Evolutionary conservation across 2,797 vertebrate species (phyloP).

Genomic region (Coendou prehensilis): DNA sequence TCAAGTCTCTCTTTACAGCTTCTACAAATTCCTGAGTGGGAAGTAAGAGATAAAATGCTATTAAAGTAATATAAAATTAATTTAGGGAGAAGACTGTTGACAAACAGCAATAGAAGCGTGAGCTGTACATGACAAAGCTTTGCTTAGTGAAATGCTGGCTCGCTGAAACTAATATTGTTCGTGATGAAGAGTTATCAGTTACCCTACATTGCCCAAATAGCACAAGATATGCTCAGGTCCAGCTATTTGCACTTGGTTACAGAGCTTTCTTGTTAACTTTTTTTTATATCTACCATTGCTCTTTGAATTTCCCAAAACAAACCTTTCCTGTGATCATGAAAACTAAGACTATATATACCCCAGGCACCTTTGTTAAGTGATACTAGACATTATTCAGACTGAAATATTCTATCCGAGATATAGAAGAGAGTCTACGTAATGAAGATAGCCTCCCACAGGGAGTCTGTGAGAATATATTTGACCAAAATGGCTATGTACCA

Average conservation of each 20-base stretch:
- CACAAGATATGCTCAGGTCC: slow-evolving; percentile 75
- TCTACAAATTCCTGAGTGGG: slow-evolving; percentile 78
- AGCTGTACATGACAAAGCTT: slow-evolving; percentile 63
- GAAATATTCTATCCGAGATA: slow-evolving; percentile 60
- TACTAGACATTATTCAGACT: slow-evolving; percentile 39
- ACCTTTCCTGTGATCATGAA: slow-evolving; percentile 77
- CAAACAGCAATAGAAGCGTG: slow-evolving; percentile 68
- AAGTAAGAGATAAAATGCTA: slow-evolving; percentile 67
- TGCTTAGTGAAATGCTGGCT: slow-evolving; percentile 69
- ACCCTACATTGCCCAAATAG: slow-evolving; percentile 60
- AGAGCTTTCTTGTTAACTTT: slow-evolving; percentile 77
- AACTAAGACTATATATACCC: slow-evolving; percentile 57
- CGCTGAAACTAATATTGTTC: slow-evolving; percentile 75
- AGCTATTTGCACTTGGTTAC: slow-evolving; percentile 72
- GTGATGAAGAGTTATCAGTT: slow-evolving; percentile 75
- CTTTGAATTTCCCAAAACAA: slow-evolving; percentile 77
- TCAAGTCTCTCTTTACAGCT: slow-evolving; percentile 59
- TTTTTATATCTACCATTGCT: slow-evolving; percentile 68
- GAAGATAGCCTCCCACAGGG: slow-evolving; percentile 10
- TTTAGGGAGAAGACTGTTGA: slow-evolving; percentile 63
- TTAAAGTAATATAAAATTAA: slow-evolving; percentile 84
- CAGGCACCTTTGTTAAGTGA: slow-evolving; percentile 22
- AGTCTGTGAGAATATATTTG: slow-evolving; percentile 29
- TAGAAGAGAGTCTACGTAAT: slow-evolving; percentile 28
- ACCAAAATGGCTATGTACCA: slow-evolving; percentile 1